Evolutionary conservation across 1,140 invertebrate genomes (phyloP).

Genomic region (Nilaparvata lugens): DNA sequence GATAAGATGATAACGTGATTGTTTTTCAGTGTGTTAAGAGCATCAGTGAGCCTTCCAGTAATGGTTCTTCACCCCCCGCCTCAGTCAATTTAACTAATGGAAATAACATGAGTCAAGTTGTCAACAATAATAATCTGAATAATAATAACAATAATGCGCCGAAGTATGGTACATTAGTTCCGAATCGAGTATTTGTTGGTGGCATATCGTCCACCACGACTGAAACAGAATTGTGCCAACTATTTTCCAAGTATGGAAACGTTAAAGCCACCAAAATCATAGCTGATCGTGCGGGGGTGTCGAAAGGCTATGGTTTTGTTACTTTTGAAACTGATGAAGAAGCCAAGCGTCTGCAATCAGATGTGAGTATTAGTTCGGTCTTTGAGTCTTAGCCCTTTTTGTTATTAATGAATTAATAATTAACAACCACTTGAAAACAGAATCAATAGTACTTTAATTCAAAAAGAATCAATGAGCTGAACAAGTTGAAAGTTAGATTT

Average conservation of each 20-base stretch:
- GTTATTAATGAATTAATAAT: no score
- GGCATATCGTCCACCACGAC: conserved; percentile 83
- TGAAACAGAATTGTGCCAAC: conserved; percentile 68
- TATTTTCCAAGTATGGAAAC: conserved; percentile 79
- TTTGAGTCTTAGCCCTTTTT: no score
- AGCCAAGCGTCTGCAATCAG: conserved; percentile 61
- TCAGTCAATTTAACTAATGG: background rate
- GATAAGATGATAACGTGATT: background rate
- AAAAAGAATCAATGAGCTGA: background rate
- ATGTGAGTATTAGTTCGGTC: conserved; percentile 37
- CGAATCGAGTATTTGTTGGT: conserved; percentile 90
- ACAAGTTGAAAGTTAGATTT: background rate
- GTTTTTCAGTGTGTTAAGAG: background rate
- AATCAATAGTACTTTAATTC: background rate
- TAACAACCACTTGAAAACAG: no score
- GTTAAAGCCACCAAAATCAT: conserved; percentile 93
- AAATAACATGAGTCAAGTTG: background rate
- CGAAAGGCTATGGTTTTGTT: conserved; percentile 92
- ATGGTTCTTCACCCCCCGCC: background rate
- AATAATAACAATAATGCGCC: conserved; percentile 39
- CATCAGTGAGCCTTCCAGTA: background rate
- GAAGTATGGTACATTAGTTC: conserved; percentile 71
- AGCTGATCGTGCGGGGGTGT: conserved; percentile 83
- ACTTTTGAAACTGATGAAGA: conserved; percentile 91
- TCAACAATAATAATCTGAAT: conserved; percentile 11